Evolutionary conservation across 2,888 invertebrate species (phyloP).

Genomic region (Drosophila macrospina): DNA sequence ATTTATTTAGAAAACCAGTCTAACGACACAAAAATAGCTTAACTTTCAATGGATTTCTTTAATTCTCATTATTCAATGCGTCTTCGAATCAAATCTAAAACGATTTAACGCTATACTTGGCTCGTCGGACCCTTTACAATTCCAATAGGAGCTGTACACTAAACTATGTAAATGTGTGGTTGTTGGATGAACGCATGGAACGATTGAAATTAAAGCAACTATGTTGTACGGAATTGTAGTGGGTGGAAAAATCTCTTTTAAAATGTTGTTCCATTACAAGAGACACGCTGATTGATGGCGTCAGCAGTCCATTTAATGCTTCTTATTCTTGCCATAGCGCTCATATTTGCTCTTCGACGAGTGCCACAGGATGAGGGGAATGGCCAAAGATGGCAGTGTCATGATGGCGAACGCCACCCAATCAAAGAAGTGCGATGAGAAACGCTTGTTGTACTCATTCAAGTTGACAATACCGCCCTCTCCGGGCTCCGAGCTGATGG

Average conservation of each 20-base stretch:
- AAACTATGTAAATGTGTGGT: slow-evolving; percentile 38
- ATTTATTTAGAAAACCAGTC: slow-evolving; percentile 69
- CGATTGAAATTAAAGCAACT: slow-evolving; percentile 57
- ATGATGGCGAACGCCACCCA: slow-evolving; percentile 99
- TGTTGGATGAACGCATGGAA: slow-evolving; percentile 58
- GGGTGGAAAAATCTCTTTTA: slow-evolving; percentile 61
- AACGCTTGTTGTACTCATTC: slow-evolving; percentile 97
- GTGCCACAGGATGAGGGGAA: slow-evolving; percentile 97
- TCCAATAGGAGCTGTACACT: slow-evolving; percentile 48
- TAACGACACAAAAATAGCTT: slow-evolving; percentile 54
- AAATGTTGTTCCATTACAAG: slow-evolving; percentile 44
- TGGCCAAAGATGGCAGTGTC: slow-evolving; percentile 97
- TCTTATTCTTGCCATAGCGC: slow-evolving; percentile 90
- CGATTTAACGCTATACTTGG: slow-evolving; percentile 74
- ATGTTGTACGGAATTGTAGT: slow-evolving; percentile 58
- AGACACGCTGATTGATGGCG: slow-evolving; percentile 2
- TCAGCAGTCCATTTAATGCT: slow-evolving; percentile 83
- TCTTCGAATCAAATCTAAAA: slow-evolving; percentile 82
- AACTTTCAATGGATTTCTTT: slow-evolving; percentile 45
- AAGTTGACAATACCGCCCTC: slow-evolving; percentile 97
- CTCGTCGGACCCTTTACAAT: slow-evolving; percentile 53
- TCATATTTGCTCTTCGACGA: slow-evolving; percentile 98
- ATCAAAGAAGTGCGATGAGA: slow-evolving; percentile 98
- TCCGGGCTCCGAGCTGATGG: slow-evolving; percentile 95
- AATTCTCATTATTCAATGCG: slow-evolving; percentile 61